These are phyloP conservation scores for Nomada ferruginata DNA, from an alignment of 2,888 invertebrate species.

Conservation along the genomic window DNA sequence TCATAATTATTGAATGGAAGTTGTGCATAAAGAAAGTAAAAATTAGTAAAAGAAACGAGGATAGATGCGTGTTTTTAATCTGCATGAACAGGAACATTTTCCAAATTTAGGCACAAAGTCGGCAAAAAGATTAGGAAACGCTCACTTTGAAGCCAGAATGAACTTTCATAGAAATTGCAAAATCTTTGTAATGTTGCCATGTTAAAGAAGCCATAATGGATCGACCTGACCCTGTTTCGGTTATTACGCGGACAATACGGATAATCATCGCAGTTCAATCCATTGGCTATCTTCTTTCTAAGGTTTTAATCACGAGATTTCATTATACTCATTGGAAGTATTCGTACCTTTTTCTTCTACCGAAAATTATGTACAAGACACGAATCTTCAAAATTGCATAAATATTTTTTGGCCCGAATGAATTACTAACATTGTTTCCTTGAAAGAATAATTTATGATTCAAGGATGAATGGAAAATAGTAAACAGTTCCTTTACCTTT, in stretches of 20 bases:
- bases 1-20: slow-evolving; percentile 1
- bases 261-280: slow-evolving; percentile 73
- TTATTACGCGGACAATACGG: slow-evolving; percentile 76
- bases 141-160: slow-evolving; percentile 1
- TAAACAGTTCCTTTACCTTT: slow-evolving; percentile 57
- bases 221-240: slow-evolving; percentile 76
- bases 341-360: neutral
- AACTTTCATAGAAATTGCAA: slow-evolving; percentile 32
- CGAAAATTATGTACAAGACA: neutral
- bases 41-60: no score
- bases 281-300: slow-evolving; percentile 71
- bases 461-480: neutral
- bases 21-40: neutral
- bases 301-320: slow-evolving; percentile 72
- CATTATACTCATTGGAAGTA: slow-evolving; percentile 3
- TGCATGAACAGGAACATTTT: neutral
- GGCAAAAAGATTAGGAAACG: neutral
- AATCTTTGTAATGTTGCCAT: slow-evolving; percentile 66
- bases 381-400: neutral
- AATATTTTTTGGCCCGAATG: neutral
- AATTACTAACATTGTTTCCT: neutral
- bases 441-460: neutral
- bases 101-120: neutral
- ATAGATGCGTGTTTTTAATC: no score
- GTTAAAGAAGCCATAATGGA: slow-evolving; percentile 74